Evolutionary conservation across 2,113 vertebrate species (phyloP).

Genomic region (Centrocercus urophasianus): DNA sequence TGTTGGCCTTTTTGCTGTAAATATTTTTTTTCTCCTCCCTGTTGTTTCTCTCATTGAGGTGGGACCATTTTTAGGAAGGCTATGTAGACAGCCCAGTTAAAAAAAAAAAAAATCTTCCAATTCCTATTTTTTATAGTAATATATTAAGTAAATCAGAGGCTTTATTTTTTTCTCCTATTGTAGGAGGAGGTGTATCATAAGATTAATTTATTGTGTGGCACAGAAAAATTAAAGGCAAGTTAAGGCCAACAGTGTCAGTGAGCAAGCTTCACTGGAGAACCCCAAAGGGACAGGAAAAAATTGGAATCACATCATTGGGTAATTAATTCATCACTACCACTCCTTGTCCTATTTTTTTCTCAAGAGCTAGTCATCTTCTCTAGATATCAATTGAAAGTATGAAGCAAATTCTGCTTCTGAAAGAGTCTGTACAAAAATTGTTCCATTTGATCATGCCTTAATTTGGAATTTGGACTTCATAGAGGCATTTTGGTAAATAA

Average conservation of each 20-base stretch:
- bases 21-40: constrained; percentile 56
- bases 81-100: background rate
- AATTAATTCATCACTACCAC: fast-evolving
- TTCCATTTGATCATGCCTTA: background rate
- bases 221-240: background rate
- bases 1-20: constrained; percentile 93
- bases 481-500: background rate
- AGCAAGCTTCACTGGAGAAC: background rate
- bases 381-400: background rate
- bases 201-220: background rate
- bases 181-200: background rate
- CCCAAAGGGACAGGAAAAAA: background rate
- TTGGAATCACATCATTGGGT: background rate
- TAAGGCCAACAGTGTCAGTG: background rate
- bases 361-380: background rate
- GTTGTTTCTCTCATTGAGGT: constrained; percentile 14
- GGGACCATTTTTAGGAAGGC: constrained; percentile 12
- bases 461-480: background rate
- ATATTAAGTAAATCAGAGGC: background rate
- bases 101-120: background rate
- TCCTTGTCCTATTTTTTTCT: background rate
- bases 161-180: background rate
- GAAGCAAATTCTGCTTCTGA: background rate
- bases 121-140: background rate
- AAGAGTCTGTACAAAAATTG: background rate